Evolutionary conservation across 2,113 vertebrate genomes (phyloP).

Genomic region (Oreotragus oreotragus): DNA sequence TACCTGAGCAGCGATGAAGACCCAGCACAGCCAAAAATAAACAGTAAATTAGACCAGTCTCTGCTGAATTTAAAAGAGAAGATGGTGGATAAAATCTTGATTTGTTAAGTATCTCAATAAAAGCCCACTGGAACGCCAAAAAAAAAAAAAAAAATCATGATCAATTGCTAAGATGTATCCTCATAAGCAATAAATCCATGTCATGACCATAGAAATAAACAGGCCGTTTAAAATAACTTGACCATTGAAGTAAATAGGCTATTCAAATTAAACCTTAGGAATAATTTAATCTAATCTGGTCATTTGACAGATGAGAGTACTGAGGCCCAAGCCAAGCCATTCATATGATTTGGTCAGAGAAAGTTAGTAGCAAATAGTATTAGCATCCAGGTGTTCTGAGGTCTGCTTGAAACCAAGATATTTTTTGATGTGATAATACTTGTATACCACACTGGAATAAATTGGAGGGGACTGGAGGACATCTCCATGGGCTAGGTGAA

Average conservation of each 20-base stretch:
- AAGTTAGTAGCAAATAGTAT: background rate
- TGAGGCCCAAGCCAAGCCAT: background rate
- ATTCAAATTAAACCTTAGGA: background rate
- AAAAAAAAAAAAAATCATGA: background rate
- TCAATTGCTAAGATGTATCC: background rate
- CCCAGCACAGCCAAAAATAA: background rate
- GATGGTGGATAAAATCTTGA: conserved; percentile 75
- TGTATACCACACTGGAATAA: background rate
- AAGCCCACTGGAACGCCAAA: conserved; percentile 83
- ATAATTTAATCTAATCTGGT: conserved; percentile 24
- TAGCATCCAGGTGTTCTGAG: background rate
- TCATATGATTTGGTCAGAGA: background rate
- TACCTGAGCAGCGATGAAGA: background rate
- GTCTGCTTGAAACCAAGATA: background rate
- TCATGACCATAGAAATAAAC: background rate
- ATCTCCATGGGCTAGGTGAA: background rate
- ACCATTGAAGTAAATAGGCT: background rate
- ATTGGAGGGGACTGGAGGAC: background rate
- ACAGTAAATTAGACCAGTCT: conserved; percentile 35
- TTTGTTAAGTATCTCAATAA: conserved; percentile 84
- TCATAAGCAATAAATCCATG: background rate
- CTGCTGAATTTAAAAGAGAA: conserved; percentile 59
- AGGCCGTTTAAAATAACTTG: background rate
- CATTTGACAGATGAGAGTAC: background rate
- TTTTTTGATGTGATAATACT: background rate